Evolutionary conservation across 1,140 invertebrate species (phyloP).

Genomic region (Piezodorus guildinii): DNA sequence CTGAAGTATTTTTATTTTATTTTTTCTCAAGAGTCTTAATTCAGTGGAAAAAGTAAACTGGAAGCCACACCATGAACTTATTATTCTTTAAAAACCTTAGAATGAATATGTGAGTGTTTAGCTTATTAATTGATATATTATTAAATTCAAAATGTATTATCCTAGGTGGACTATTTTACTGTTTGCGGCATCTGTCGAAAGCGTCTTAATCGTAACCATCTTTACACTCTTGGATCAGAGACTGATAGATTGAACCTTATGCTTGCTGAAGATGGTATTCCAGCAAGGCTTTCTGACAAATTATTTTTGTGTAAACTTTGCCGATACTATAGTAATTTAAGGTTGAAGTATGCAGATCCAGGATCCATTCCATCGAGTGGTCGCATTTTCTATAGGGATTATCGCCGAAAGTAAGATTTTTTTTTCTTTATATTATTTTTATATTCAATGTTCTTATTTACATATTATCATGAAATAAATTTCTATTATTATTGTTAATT

Average conservation of each 20-base stretch:
- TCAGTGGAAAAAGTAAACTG: no score
- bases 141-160: background rate
- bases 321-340: conserved; percentile 56
- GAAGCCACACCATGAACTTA: no score
- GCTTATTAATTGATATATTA: no score
- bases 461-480: no score
- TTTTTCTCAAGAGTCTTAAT: no score
- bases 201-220: conserved; percentile 49
- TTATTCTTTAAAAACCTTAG: no score
- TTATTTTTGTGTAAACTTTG: conserved; percentile 67
- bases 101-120: no score
- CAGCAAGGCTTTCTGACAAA: conserved; percentile 45
- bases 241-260: conserved; percentile 52
- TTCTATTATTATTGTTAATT: no score
- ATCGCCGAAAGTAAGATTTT: conserved; percentile 48
- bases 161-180: conserved; percentile 49
- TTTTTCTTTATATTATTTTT: no score
- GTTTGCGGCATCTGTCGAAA: conserved; percentile 63
- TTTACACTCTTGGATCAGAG: conserved; percentile 39
- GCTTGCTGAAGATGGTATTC: conserved; percentile 50
- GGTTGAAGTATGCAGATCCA: conserved; percentile 44
- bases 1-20: no score
- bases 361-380: conserved; percentile 42
- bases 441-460: no score
- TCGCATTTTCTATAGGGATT: conserved; percentile 48